Evolutionary conservation across 1,140 invertebrate species (phyloP).

Genomic region (Bombus turneri): DNA sequence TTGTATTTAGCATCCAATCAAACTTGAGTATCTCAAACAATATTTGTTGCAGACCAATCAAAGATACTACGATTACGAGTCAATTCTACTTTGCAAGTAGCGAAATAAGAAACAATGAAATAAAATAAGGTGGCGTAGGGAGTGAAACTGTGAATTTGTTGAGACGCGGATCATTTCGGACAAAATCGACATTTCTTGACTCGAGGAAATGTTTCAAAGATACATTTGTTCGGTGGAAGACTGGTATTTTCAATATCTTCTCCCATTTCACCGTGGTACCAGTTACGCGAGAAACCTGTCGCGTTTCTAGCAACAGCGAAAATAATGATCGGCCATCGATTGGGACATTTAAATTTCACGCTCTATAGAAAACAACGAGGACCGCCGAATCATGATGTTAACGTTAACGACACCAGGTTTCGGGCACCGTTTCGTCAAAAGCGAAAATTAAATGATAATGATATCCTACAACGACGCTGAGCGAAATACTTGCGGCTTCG

Average conservation of each 20-base stretch:
- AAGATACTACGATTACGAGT: not conserved
- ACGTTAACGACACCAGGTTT: constrained; percentile 70
- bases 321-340: constrained; percentile 74
- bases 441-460: constrained; percentile 78
- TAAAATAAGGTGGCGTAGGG: not conserved
- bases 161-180: not conserved
- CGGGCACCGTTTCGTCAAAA: constrained; percentile 57
- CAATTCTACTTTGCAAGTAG: not conserved
- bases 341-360: constrained; percentile 73
- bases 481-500: constrained; percentile 56
- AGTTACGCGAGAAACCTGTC: constrained; percentile 39
- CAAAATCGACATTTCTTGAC: not conserved
- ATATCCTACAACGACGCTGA: constrained; percentile 64
- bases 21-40: not conserved
- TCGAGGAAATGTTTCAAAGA: not conserved
- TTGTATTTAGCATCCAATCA: not conserved
- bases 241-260: not conserved
- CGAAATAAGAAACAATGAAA: not conserved
- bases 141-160: not conserved
- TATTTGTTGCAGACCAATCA: not conserved
- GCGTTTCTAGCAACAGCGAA: constrained; percentile 25
- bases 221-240: not conserved
- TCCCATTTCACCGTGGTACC: not conserved
- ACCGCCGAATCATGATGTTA: constrained; percentile 64
- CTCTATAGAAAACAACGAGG: constrained; percentile 62